Conservation (phyloP, 2,113 vertebrate genomes). For the Gymnarchus niloticus region DNA sequence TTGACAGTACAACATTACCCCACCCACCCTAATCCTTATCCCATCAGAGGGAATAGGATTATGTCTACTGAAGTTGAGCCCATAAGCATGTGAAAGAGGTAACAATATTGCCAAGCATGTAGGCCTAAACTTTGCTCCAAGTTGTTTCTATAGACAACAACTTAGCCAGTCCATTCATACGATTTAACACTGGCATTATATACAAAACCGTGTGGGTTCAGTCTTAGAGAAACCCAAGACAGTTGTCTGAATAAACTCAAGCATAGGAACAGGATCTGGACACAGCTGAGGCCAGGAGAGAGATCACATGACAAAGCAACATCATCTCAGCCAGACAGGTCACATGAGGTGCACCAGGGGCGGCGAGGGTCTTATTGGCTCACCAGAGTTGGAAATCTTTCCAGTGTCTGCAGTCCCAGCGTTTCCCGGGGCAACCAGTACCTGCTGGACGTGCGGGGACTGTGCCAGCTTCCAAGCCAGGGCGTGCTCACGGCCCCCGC, state of each 20-base stretch:
- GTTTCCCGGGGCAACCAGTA: slow-evolving; percentile 80
- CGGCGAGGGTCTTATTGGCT: not conserved
- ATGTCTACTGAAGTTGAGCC: too few species aligned
- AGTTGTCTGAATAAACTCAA: not conserved
- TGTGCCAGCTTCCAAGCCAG: slow-evolving; percentile 85
- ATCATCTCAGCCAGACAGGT: not conserved
- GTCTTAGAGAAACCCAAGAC: too few species aligned
- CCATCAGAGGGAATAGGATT: too few species aligned
- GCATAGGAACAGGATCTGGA: not conserved
- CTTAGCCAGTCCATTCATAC: too few species aligned
- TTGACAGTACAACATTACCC: too few species aligned
- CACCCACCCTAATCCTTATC: too few species aligned
- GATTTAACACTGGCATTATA: too few species aligned
- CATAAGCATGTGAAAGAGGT: too few species aligned
- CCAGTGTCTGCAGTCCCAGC: slow-evolving; percentile 68
- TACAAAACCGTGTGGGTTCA: too few species aligned
- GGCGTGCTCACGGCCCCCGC: slow-evolving; percentile 78
- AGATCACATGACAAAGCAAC: not conserved
- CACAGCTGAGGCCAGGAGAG: not conserved
- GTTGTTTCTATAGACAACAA: too few species aligned
- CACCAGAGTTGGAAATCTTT: slow-evolving; percentile 81
- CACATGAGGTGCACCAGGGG: not conserved
- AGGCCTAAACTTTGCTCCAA: too few species aligned
- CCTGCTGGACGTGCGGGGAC: slow-evolving; percentile 70
- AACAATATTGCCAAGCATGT: too few species aligned